A percentile compares a stretch with the other conserved stretches of the same genome.
Evolutionary conservation across 2,888 invertebrate genomes (phyloP).

Genomic region (Mythimna loreyi): DNA sequence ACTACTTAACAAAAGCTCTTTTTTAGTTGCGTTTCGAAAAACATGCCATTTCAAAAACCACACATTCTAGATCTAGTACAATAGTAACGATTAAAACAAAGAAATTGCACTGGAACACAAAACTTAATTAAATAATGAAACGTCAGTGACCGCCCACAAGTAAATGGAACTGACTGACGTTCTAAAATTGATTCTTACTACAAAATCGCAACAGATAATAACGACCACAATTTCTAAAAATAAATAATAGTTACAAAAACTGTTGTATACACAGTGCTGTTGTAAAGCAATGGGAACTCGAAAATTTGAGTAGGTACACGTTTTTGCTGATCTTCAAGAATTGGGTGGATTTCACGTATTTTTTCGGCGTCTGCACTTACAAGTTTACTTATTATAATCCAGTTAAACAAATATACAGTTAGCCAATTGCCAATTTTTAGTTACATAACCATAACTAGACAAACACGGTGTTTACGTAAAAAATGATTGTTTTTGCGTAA

Average conservation of each 20-base stretch:
- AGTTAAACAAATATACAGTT: background rate
- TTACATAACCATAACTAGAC: too few relatives aligned
- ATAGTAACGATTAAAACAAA: constrained; percentile 29
- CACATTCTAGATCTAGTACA: constrained; percentile 1
- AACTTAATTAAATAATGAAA: constrained; percentile 41
- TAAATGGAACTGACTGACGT: constrained; percentile 33
- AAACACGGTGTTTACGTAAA: constrained; percentile 6
- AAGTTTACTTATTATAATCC: background rate
- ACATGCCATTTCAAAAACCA: background rate
- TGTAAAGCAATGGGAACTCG: background rate
- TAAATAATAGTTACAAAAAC: constrained; percentile 22
- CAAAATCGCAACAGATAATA: constrained; percentile 19
- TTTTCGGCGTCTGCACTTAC: background rate
- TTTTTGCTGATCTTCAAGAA: constrained; percentile 12
- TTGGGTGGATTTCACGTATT: background rate
- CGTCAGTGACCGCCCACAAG: constrained; percentile 33
- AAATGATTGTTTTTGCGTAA: constrained; percentile 16
- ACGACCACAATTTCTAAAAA: constrained; percentile 14
- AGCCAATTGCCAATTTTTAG: background rate
- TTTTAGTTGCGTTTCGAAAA: background rate
- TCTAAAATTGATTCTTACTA: constrained; percentile 40
- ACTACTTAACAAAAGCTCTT: background rate
- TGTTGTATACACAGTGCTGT: constrained; percentile 18
- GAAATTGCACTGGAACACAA: constrained; percentile 19
- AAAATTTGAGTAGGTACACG: constrained; percentile 1